Evolutionary conservation across 2,797 vertebrate species (phyloP), one percentile per base, ranked within the genome.

Genomic region (Stomatorhinus walkeri): DNA sequence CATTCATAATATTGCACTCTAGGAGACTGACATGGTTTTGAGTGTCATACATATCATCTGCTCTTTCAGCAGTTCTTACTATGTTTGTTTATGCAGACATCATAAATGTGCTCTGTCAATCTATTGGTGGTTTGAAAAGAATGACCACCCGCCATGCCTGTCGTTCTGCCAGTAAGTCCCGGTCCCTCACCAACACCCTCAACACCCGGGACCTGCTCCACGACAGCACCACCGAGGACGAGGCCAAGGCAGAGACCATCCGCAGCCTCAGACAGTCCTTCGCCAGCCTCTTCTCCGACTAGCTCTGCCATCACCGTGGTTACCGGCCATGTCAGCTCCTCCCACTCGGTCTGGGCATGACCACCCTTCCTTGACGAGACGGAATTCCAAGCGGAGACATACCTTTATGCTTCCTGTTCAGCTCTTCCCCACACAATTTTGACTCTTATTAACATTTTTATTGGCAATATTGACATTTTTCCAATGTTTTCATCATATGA

Each of bases 241-340:
- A 96, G 90, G 94, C 94, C 90, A 96, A 96, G 91, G 95, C 95
- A 0, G 96, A 97, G 90, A 96, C 95, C 91, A 96, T 96, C 91
- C 93, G 93, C 90, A 96, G 95, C 92, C 91, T 96, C 92, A 95
- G 95, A 90, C 96, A 97, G 91, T 97, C 97, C 24, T 97, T 97
- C 88, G 94, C 95, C 90, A 96, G 95, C 90, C 93, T 97, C 72
- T 97, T 97, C 94, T 97, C 96, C 0, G 95, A 97, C 92, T 96
- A 89, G 89, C 68, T 4, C 10, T 61, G 40, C 51, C 90, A 28
- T 19, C 61, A 2, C 28, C 85, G 49, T 56, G 51, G 85, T 5
- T 83, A 48, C 36, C 49, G 84, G 54, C 81, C 22, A 10, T n/a
- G n/a, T 84, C 9, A 28, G n/a, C 40, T 76, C 22, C 9, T 0